Conservation (phyloP, 2,888 invertebrate genomes). For the Lasioglossum villosulum region DNA sequence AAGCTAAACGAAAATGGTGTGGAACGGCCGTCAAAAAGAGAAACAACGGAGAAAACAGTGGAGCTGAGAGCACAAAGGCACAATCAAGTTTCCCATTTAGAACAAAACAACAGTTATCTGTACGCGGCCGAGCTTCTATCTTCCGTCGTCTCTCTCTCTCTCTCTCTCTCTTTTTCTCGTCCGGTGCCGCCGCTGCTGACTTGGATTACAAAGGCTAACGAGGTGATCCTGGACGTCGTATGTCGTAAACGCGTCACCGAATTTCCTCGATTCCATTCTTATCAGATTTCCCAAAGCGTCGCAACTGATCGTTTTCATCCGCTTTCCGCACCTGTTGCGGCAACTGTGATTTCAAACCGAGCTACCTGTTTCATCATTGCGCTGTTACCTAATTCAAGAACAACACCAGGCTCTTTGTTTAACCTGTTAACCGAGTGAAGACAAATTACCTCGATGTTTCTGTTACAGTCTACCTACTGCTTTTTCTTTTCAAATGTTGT, state of each 20-base stretch:
- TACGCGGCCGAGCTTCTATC: constrained; percentile 47
- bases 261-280: constrained; percentile 43
- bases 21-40: constrained; percentile 19
- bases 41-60: constrained; percentile 31
- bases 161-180: constrained; percentile 49
- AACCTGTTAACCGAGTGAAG: not conserved
- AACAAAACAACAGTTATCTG: constrained; percentile 69
- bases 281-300: constrained; percentile 56
- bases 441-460: not conserved
- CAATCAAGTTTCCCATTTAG: constrained; percentile 72
- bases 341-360: not conserved
- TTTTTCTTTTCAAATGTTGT: not conserved
- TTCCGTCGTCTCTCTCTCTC: constrained; percentile 16
- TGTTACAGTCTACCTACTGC: not conserved
- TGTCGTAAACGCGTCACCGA: constrained; percentile 45
- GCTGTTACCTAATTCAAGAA: not conserved
- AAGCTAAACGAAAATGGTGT: constrained; percentile 1
- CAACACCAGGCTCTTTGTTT: not conserved
- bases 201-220: constrained; percentile 71
- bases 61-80: constrained; percentile 63
- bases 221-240: constrained; percentile 66
- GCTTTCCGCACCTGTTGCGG: constrained; percentile 55
- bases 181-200: constrained; percentile 34
- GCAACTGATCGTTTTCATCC: constrained; percentile 45
- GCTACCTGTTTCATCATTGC: not conserved